phyloP scores from a whole-genome alignment of 2,113 vertebrate species.

The Cynopterus brachyotis region DNA sequence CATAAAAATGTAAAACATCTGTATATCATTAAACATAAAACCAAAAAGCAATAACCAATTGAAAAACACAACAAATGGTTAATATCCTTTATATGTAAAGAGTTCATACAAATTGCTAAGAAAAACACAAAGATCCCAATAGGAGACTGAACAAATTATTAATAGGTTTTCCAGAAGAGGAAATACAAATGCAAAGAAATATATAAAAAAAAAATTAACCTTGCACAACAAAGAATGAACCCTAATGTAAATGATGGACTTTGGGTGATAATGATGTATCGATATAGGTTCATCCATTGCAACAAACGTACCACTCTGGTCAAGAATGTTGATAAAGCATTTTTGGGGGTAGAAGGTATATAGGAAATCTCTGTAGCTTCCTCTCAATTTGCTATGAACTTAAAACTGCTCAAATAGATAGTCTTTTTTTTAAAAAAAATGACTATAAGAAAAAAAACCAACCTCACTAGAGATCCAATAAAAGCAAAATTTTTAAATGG shows the following conservation, averaged over 20 bases:
- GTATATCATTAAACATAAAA: background rate
- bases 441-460: background rate
- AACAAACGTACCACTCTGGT: background rate
- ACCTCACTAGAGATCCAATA: background rate
- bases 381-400: background rate
- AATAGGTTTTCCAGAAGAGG: background rate
- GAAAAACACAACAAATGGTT: background rate
- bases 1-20: background rate
- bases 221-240: background rate
- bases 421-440: background rate
- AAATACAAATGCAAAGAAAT: background rate
- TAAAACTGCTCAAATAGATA: background rate
- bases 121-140: background rate
- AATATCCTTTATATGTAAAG: background rate
- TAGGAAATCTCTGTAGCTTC: background rate
- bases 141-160: background rate
- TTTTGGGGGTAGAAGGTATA: background rate
- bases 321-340: too few relatives aligned
- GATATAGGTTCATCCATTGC: background rate
- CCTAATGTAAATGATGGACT: background rate
- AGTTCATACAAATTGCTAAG: background rate
- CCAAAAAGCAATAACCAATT: background rate
- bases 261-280: background rate
- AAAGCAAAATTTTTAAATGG: background rate
- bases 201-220: background rate